These are phyloP conservation scores for Toxotes chatareus DNA, from an alignment of 2,113 vertebrate species.

Conservation along the genomic window DNA sequence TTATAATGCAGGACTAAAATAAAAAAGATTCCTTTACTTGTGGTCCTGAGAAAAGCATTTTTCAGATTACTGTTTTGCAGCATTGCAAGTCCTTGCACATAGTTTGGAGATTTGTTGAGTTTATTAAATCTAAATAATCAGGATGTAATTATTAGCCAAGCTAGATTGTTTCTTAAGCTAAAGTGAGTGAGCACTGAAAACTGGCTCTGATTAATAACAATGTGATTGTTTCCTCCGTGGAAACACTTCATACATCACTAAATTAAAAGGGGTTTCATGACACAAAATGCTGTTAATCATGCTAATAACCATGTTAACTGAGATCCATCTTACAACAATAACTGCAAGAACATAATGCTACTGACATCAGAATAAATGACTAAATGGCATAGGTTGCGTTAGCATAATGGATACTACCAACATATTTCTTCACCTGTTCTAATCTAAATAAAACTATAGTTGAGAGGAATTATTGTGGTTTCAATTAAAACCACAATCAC, in stretches of 20 bases:
- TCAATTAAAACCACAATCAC: not conserved
- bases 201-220: not conserved
- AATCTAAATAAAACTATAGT: too few relatives aligned
- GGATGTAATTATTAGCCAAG: not conserved
- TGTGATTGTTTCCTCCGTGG: not conserved
- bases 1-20: not conserved
- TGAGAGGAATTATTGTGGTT: not conserved
- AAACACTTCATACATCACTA: not conserved
- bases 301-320: too few relatives aligned
- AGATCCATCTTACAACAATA: too few relatives aligned
- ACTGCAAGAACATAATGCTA: too few relatives aligned
- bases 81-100: not conserved
- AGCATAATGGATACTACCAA: too few relatives aligned
- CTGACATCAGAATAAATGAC: too few relatives aligned
- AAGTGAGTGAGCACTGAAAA: not conserved
- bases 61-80: not conserved
- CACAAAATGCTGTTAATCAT: too few relatives aligned
- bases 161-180: not conserved
- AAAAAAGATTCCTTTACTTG: not conserved
- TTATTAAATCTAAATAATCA: not conserved
- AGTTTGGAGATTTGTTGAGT: not conserved
- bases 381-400: too few relatives aligned
- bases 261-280: not conserved
- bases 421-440: too few relatives aligned
- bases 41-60: too few relatives aligned